Base-by-base conservation (phyloP, 2,113 vertebrate genomes). In the Eolophus roseicapilla region DNA sequence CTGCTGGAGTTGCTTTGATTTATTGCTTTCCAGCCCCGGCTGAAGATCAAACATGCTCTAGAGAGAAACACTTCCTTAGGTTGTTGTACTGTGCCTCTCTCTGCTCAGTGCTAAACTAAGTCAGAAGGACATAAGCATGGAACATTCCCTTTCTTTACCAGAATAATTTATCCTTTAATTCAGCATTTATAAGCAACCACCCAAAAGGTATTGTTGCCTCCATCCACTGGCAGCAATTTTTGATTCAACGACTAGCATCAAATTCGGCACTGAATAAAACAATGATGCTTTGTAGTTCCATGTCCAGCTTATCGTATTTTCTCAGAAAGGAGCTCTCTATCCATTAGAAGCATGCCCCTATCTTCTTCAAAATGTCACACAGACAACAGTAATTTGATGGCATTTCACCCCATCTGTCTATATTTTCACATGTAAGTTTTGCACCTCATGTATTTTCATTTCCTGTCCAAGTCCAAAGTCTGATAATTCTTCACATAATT, bases 1-100 rank as follows among this genome's bases (percentile, higher is more conserved):
- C 87, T 83, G 77, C 65, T 79, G 80, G 60, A 92, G 65, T 86
- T 85, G 53, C 79, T 88, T 95, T 94, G 88, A 95, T 95, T 94
- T 94, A 92, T 89, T 93, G 53, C 74, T 92, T 95, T 87, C 55
- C 47, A 95, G 55, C 47, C 37, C 57, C 67, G 82, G 70, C n/a
- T 93, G 90, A 95, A 83, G 59, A 94, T 74, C 95, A 95, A 90
- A 92, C 27, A 43, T 29, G 23, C 81, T 91, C 57, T 55, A 20
- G 77, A 86, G 43, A 94, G 68, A 94, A 95, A 70, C 41, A n/a
- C 70, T 69, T 82, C 77, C 70, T 93, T 64, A 74, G 39, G 55
- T 82, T 64, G 62, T 62, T 77, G 44, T 9, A 28, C 75, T 53
- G 21, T 17, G 19, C 9, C 3, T 17, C 39, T 76, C 63, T 92